These are phyloP conservation scores for Ophion obscuratus DNA, from an alignment of 2,888 invertebrate genomes.

Conservation along the genomic window DNA sequence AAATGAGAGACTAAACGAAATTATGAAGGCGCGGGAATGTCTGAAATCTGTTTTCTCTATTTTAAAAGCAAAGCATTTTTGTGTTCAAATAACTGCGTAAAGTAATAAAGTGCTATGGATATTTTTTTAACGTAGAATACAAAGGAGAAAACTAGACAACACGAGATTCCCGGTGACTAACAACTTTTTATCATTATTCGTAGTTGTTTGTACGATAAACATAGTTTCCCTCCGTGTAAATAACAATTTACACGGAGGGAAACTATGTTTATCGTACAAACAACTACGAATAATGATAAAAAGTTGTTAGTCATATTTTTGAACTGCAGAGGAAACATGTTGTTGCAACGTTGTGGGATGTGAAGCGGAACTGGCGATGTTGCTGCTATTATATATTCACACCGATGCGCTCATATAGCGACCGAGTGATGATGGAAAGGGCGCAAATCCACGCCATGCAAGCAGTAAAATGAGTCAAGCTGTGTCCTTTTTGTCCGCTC, in stretches of 20 bases:
- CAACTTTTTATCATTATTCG: not conserved
- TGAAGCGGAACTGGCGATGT: conserved; percentile 18
- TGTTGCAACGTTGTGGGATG: conserved; percentile 11
- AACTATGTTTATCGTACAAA: not conserved
- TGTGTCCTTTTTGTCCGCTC: conserved; percentile 20
- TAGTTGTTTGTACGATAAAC: not conserved
- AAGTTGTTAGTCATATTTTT: not conserved
- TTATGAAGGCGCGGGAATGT: too few relatives aligned
- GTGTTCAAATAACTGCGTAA: too few relatives aligned
- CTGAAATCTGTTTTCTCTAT: too few relatives aligned
- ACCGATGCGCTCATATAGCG: not conserved
- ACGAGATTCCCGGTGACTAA: not conserved
- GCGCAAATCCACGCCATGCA: not conserved
- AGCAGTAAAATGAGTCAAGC: not conserved
- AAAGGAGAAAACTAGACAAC: too few relatives aligned
- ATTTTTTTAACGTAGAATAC: too few relatives aligned
- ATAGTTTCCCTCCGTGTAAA: not conserved
- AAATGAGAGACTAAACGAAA: not conserved
- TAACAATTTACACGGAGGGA: not conserved
- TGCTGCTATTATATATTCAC: conserved; percentile 20
- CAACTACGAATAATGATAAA: not conserved
- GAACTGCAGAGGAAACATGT: not conserved
- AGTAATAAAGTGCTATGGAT: too few relatives aligned
- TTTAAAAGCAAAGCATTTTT: too few relatives aligned
- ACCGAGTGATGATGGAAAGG: not conserved